phyloP scores from a whole-genome alignment of 2,113 vertebrate genomes.

The Crotophaga sulcirostris region DNA sequence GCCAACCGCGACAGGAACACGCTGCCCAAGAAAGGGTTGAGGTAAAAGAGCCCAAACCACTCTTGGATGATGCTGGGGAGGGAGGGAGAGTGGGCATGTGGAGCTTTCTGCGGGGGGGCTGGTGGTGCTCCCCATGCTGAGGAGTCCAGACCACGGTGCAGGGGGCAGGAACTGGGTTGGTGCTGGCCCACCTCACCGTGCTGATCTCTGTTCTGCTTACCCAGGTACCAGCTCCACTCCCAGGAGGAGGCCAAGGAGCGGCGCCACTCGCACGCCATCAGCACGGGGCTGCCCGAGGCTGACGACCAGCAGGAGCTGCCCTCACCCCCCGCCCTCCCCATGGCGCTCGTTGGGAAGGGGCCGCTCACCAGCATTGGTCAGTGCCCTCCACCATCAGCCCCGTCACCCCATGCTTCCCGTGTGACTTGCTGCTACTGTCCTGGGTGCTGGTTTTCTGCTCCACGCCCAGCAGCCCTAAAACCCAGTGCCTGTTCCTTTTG shows the following conservation, averaged over 20 bases:
- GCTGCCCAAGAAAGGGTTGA: conserved; percentile 93
- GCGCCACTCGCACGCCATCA: conserved; percentile 85
- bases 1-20: conserved; percentile 90
- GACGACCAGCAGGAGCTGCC: conserved; percentile 83
- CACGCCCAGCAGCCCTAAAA: not conserved
- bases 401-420: accelerated
- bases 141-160: not conserved
- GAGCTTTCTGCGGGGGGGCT: not conserved
- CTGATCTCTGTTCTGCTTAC: not conserved
- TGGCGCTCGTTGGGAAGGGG: conserved; percentile 82
- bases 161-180: not conserved
- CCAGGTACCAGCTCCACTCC: conserved; percentile 85
- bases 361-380: conserved; percentile 85
- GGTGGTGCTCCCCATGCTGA: too few species aligned
- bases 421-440: not conserved
- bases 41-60: conserved; percentile 72
- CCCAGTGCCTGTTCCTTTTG: not conserved
- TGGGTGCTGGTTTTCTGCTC: not conserved
- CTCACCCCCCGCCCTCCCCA: conserved; percentile 83
- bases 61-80: not conserved
- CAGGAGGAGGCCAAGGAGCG: conserved; percentile 90
- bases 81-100: not conserved
- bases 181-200: not conserved
- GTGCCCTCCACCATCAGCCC: not conserved
- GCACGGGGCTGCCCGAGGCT: conserved; percentile 79